phyloP scores from a whole-genome alignment of 2,113 vertebrate genomes.

The Phylloscopus whistleri region DNA sequence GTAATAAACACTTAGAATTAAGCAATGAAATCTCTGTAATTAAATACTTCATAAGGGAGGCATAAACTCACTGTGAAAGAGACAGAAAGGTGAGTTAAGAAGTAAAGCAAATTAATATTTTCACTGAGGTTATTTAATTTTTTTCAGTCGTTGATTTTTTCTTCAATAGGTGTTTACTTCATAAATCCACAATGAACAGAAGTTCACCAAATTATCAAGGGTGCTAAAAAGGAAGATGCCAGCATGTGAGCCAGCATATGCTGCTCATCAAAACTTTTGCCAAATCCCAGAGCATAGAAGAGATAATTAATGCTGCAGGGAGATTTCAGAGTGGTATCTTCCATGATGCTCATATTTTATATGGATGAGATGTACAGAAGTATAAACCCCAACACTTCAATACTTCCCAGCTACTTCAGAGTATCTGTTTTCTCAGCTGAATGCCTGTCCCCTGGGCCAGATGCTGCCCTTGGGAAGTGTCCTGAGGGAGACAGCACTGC shows the following conservation, averaged over 20 bases:
- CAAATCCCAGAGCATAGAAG: not conserved
- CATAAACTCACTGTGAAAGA: not conserved
- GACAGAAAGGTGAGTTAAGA: not conserved
- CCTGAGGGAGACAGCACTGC: not conserved
- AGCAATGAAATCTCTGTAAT: not conserved
- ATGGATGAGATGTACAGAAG: not conserved
- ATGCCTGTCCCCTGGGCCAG: not conserved
- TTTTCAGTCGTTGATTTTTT: not conserved
- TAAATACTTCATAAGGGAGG: not conserved
- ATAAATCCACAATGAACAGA: not conserved
- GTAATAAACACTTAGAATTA: slow-evolving; percentile 22
- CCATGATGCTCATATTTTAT: not conserved
- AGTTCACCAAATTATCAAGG: not conserved
- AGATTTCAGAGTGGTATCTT: not conserved
- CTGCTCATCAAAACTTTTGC: not conserved
- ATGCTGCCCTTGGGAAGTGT: accelerated
- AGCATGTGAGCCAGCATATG: not conserved
- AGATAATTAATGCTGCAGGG: not conserved
- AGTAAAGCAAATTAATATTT: not conserved
- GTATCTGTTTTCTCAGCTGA: accelerated
- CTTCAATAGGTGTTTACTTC: not conserved
- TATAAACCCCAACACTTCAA: not conserved
- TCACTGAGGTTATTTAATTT: not conserved
- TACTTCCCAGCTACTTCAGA: not conserved
- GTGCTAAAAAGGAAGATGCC: not conserved